A percentile compares a stretch with the other conserved stretches of the same genome.
phyloP scores from a whole-genome alignment of 2,113 vertebrate species.

The Rhadina sibilatrix region DNA sequence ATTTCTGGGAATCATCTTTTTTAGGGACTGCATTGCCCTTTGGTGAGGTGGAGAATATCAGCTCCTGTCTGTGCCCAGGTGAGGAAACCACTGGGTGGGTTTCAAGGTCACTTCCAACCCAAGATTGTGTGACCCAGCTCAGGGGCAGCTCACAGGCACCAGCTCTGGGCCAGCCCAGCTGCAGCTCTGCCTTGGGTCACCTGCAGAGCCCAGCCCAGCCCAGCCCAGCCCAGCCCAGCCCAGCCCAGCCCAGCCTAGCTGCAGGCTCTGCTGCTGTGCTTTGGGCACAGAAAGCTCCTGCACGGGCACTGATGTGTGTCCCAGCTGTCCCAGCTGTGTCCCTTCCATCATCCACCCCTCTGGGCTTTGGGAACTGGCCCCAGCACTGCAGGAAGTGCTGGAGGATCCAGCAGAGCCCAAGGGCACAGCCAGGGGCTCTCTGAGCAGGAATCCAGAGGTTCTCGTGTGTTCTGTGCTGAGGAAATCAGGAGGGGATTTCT shows the following conservation, averaged over 20 bases:
- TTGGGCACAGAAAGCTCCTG: not conserved
- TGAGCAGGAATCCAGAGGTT: not conserved
- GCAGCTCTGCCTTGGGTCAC: accelerated
- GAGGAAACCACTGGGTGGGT: accelerated
- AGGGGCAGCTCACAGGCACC: not conserved
- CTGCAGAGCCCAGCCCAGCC: accelerated
- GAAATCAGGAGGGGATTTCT: not conserved
- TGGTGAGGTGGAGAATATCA: accelerated
- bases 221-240: not conserved
- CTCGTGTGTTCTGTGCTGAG: not conserved
- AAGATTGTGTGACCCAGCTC: not conserved
- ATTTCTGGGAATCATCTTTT: not conserved
- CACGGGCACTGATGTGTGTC: accelerated
- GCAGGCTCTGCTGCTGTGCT: not conserved
- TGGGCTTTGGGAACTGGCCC: not conserved
- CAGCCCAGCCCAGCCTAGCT: not conserved
- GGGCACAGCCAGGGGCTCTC: not conserved
- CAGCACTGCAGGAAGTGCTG: not conserved
- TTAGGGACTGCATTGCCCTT: not conserved
- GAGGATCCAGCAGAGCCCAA: not conserved
- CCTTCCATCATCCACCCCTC: accelerated
- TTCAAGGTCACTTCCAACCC: not conserved
- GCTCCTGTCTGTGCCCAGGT: not conserved
- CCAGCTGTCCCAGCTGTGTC: accelerated
- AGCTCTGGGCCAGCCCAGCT: not conserved